Base-by-base conservation (phyloP, 2,888 invertebrate species). In the Papilio demoleus region DNA sequence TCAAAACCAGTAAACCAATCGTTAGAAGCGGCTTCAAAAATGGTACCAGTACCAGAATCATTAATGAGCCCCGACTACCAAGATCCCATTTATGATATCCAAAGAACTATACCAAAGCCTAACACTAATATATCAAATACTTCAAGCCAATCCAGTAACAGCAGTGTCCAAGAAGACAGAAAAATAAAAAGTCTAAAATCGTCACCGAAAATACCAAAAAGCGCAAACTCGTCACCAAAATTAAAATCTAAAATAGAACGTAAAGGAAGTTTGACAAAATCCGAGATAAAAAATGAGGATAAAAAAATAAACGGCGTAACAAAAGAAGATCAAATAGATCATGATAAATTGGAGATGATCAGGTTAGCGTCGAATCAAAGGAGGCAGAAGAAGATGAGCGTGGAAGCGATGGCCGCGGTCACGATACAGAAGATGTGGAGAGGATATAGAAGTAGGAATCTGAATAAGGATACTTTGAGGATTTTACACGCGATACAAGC, bases 381-480 rank as follows among this genome's bases (percentile, higher is more conserved):
- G 61, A 78, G 88, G 61, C 90, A 90, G 75, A 90, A 89, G 81
- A 89, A 88, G 71, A 73, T 83, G 82, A 91, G 87, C 60, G 85
- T 78, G 3, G 92, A 92, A 68, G 79, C 82, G 0, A 84, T 84
- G 81, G 94, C 97, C 0, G 97, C 97, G 0, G 94, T 96, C 38
- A 95, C 95, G 31, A 97, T 97, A 80, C 97, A 97, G 88, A 96
- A 95, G 85, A 94, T 96, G 88, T 97, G 97, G 97, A 90, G 97
- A 27, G 97, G 97, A 0, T 97, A 96, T 84, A 94, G 95, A 59
- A 95, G 96, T 42, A 92, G 97, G 76, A 96, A 97, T 77, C 88
- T 95, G 12, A 94, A 96, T 77, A 94, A 94, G 79, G 94, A 94
- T 73, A 94, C 96, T 0, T 89, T 94, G 73, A 93, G 94, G 75